Evolutionary conservation across 2,113 vertebrate species (phyloP).

Genomic region (Tympanuchus pallidicinctus): DNA sequence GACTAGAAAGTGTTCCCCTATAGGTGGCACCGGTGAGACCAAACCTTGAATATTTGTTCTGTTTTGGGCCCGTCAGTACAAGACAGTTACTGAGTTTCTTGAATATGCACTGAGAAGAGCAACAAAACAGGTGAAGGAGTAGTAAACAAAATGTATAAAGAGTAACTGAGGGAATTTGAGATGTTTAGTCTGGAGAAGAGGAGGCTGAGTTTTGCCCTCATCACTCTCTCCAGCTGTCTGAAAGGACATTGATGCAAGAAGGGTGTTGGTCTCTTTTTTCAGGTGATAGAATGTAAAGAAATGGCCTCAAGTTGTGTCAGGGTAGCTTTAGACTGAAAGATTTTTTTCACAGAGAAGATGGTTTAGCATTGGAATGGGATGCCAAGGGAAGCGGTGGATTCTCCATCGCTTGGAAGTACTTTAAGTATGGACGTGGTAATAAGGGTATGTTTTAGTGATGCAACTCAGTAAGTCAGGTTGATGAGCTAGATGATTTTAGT

Average conservation of each 20-base stretch:
- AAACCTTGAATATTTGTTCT: neutral
- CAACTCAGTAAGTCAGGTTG: neutral
- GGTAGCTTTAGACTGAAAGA: neutral
- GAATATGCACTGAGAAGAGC: neutral
- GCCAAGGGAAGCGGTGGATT: neutral
- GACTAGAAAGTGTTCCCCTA: neutral
- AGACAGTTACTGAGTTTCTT: neutral
- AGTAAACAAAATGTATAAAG: neutral
- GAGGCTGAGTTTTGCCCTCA: neutral
- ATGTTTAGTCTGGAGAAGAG: neutral
- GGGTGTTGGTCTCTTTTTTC: neutral
- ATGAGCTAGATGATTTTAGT: neutral
- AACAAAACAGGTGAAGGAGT: neutral
- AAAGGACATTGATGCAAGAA: neutral
- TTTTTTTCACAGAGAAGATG: neutral
- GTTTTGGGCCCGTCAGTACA: too few species aligned
- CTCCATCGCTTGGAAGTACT: neutral
- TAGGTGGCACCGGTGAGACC: neutral
- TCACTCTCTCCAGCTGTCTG: neutral
- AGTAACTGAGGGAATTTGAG: neutral
- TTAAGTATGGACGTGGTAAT: neutral
- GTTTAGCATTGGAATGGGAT: neutral
- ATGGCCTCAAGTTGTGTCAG: neutral
- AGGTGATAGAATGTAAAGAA: neutral
- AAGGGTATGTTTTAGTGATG: neutral